Conservation (phyloP, 1,140 invertebrate genomes). For the Bemisia tabaci region DNA sequence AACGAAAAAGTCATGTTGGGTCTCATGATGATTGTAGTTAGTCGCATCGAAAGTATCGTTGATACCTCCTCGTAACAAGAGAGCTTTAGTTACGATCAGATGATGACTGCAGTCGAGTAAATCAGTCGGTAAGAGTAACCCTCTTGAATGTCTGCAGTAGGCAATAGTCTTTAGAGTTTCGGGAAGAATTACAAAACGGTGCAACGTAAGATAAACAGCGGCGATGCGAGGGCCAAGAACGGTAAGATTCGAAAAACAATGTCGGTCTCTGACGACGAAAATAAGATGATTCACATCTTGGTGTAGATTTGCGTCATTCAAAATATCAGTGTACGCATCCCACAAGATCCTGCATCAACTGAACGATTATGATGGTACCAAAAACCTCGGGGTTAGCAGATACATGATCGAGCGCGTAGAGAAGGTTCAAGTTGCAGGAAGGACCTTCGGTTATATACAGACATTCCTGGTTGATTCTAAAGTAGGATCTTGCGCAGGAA, state of each 20-base stretch:
- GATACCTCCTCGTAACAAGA: neutral
- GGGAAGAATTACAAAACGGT: neutral
- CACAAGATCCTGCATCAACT: neutral
- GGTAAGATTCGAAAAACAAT: neutral
- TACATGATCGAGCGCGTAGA: neutral
- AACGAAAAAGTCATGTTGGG: neutral
- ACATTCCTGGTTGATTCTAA: neutral
- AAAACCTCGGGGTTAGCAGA: neutral
- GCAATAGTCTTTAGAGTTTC: neutral
- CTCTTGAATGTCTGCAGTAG: neutral
- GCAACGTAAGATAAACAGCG: neutral
- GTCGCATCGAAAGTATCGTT: neutral
- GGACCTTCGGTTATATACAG: neutral
- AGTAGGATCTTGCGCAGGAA: neutral
- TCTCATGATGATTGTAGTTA: neutral
- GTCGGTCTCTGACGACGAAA: neutral
- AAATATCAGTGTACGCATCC: neutral
- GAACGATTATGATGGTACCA: neutral
- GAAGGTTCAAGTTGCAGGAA: neutral
- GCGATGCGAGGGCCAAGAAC: no score
- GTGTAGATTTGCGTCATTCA: neutral
- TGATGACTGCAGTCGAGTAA: neutral
- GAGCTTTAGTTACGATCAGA: neutral
- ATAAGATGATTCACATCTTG: neutral
- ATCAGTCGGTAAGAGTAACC: neutral